Percentiles rank a stretch among this genome's conserved stretches.
phyloP scores from a whole-genome alignment of 2,888 invertebrate genomes.

The Gastracanthus pulcherrimus region DNA sequence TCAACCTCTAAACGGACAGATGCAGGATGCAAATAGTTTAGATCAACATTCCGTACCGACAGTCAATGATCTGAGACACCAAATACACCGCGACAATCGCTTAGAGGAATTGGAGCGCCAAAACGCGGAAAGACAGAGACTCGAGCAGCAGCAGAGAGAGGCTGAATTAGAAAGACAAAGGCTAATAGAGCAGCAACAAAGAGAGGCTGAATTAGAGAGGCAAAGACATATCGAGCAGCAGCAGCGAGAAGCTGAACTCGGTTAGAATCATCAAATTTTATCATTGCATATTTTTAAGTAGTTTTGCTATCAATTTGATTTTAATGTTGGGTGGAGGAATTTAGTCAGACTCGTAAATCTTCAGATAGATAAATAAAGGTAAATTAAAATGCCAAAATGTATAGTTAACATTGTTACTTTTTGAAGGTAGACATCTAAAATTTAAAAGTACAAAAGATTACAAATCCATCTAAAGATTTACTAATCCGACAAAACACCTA shows the following conservation, averaged over 20 bases:
- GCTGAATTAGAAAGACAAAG: constrained; percentile 64
- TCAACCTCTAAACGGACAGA: constrained; percentile 32
- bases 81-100: constrained; percentile 39
- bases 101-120: constrained; percentile 52
- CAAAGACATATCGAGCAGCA: constrained; percentile 65
- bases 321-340: neutral
- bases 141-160: constrained; percentile 61
- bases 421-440: too few relatives aligned
- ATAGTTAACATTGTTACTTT: too few relatives aligned
- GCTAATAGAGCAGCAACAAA: constrained; percentile 63
- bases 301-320: neutral
- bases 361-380: too few relatives aligned
- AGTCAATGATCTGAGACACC: constrained; percentile 33
- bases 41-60: constrained; percentile 52
- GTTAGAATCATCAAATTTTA: constrained; percentile 16
- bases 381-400: too few relatives aligned
- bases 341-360: neutral
- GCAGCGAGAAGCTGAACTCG: constrained; percentile 60
- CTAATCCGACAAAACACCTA: too few relatives aligned
- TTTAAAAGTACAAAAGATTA: too few relatives aligned
- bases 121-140: constrained; percentile 49
- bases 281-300: neutral
- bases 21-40: constrained; percentile 36
- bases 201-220: constrained; percentile 62
- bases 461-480: too few relatives aligned